Percentiles rank a stretch among this genome's conserved stretches.
phyloP scores from a whole-genome alignment of 2,888 invertebrate genomes.

The Agrochola lota region DNA sequence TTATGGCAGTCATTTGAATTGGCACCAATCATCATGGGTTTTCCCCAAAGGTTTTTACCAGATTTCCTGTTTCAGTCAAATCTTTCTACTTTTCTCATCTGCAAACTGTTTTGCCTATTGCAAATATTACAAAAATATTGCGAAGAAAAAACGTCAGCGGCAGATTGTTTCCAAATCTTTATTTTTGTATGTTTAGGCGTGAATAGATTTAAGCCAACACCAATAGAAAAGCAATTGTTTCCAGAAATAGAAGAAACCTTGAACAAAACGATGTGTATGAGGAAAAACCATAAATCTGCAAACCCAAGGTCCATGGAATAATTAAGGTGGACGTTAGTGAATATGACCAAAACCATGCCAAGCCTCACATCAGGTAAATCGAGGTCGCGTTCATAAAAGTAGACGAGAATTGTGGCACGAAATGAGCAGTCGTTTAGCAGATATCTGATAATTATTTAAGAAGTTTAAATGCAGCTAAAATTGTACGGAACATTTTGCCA shows the following conservation, averaged over 20 bases:
- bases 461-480: constrained; percentile 2
- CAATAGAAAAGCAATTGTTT: constrained; percentile 13
- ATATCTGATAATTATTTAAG: constrained; percentile 34
- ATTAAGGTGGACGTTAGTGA: constrained; percentile 60
- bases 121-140: background rate
- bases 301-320: constrained; percentile 58
- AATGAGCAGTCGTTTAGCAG: constrained; percentile 43
- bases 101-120: background rate
- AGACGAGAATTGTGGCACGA: constrained; percentile 24
- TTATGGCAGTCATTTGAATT: background rate
- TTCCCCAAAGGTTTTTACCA: constrained; percentile 19
- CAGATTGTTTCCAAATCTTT: background rate
- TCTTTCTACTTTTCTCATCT: background rate
- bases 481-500: background rate
- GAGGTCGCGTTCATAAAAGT: constrained; percentile 62
- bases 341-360: constrained; percentile 56
- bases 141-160: background rate
- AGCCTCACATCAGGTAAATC: constrained; percentile 60
- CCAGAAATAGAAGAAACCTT: constrained; percentile 43
- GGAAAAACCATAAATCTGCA: constrained; percentile 62
- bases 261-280: constrained; percentile 38
- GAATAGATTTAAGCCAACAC: background rate
- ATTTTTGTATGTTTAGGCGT: background rate
- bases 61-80: background rate
- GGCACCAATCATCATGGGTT: constrained; percentile 11